phyloP scores from a whole-genome alignment of 2,888 invertebrate genomes.

The Harpalus rufipes region DNA sequence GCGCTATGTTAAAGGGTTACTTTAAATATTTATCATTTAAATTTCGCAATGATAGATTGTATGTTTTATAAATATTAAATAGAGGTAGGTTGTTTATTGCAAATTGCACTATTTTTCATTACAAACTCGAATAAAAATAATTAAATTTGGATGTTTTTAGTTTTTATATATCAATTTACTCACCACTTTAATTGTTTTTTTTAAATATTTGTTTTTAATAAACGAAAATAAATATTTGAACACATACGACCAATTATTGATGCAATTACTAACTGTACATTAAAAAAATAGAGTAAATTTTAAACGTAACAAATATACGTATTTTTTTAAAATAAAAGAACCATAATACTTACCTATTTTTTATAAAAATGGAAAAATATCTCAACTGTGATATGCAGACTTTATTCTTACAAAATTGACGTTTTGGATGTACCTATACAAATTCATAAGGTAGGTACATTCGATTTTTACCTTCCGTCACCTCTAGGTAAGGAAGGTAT shows the following conservation, averaged over 20 bases:
- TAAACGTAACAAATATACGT: no score
- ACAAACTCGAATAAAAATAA: neutral
- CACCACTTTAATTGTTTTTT: neutral
- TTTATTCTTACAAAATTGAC: neutral
- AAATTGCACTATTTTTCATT: neutral
- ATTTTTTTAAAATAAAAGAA: no score
- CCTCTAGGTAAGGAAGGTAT: no score
- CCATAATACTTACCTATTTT: no score
- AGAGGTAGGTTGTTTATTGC: neutral
- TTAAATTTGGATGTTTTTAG: neutral
- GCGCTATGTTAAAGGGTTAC: slow-evolving; percentile 20
- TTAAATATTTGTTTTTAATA: neutral
- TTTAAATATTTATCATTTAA: neutral
- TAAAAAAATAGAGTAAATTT: neutral
- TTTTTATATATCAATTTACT: neutral
- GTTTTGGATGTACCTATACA: no score
- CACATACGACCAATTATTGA: neutral
- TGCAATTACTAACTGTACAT: neutral
- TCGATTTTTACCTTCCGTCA: no score
- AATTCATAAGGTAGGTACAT: no score
- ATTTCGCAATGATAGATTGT: slow-evolving; percentile 10
- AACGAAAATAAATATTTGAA: neutral
- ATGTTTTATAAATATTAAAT: slow-evolving; percentile 18
- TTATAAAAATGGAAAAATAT: no score
- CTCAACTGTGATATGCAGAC: no score